Base-by-base conservation (phyloP, 2,888 invertebrate species). In the Tachina fera region DNA sequence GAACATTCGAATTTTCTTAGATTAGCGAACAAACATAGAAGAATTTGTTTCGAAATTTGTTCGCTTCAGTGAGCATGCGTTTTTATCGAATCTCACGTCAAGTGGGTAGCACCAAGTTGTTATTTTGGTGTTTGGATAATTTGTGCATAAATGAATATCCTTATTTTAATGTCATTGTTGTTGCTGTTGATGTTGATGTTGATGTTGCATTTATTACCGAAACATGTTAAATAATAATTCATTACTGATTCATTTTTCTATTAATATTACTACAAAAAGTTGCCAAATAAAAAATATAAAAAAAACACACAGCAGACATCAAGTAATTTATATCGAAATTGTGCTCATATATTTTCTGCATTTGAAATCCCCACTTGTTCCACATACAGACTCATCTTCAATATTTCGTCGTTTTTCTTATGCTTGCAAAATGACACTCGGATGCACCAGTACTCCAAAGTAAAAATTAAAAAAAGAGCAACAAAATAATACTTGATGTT, bases 81-180 rank as follows among this genome's bases (percentile, higher is more conserved):
- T n/a, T n/a, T n/a, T n/a, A n/a, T n/a, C n/a, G n/a, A n/a, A n/a
- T n/a, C n/a, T n/a, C n/a, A n/a, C n/a, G n/a, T n/a, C n/a, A n/a
- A n/a, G n/a, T n/a, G n/a, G n/a, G n/a, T 77, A 31, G n/a, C 76
- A 72, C 71, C 51, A 83, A 77, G 53, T 86, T 86, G 71, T 83
- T 74, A 78, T 79, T 86, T 82, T 75, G 75, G 60, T 82, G 68
- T 81, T 77, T 58, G 82, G 51, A 82, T 85, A 85, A 86, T 83
- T 86, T 79, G 60, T 67, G 65, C 83, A 76, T 72, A 78, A 86
- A 79, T 72, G 71, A 79, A 60, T 76, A 49, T 49, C 16, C 51
- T 47, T 75, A 31, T 65, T 70, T 43, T 41, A 47, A 22, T 65
- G n/a, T 39, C 61, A 22, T 51, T 71, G 53, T 51, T 67, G 51